Evolutionary conservation across 2,888 invertebrate genomes (phyloP).

Genomic region (Atherix ibis): DNA sequence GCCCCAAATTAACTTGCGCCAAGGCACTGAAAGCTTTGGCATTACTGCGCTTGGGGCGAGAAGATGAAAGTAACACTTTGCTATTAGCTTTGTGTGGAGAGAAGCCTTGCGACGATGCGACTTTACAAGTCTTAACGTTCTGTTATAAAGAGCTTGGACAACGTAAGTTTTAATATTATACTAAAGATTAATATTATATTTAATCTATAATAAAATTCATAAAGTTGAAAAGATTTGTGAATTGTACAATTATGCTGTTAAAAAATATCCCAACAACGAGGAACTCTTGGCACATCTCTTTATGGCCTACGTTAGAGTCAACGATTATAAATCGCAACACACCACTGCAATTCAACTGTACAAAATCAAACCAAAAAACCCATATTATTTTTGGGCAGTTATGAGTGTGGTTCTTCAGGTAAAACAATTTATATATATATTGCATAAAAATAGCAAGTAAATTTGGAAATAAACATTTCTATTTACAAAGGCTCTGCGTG

Average conservation of each 20-base stretch:
- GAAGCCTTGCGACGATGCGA: constrained; percentile 79
- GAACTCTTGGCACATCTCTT: constrained; percentile 87
- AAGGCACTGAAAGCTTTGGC: constrained; percentile 87
- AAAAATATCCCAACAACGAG: constrained; percentile 73
- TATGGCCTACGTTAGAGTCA: constrained; percentile 85
- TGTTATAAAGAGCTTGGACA: constrained; percentile 86
- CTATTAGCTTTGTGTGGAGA: constrained; percentile 63
- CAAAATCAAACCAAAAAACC: constrained; percentile 82
- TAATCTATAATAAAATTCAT: constrained; percentile 14
- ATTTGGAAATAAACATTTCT: too few relatives aligned
- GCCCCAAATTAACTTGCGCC: constrained; percentile 74
- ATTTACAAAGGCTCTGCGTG: constrained; percentile 33
- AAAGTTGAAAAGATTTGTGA: constrained; percentile 77
- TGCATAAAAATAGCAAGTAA: too few relatives aligned
- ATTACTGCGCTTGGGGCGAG: constrained; percentile 71
- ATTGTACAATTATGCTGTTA: constrained; percentile 78
- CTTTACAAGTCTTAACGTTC: constrained; percentile 88
- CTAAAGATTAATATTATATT: too few relatives aligned
- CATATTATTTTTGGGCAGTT: constrained; percentile 96
- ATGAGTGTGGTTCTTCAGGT: constrained; percentile 95
- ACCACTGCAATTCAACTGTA: constrained; percentile 78
- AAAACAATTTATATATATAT: constrained; percentile 8
- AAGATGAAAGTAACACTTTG: constrained; percentile 59
- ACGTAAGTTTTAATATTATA: constrained; percentile 56
- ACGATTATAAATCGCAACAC: constrained; percentile 82